Base-by-base conservation (phyloP, 2,888 invertebrate species). In the Drosophila atroscutellata region DNA sequence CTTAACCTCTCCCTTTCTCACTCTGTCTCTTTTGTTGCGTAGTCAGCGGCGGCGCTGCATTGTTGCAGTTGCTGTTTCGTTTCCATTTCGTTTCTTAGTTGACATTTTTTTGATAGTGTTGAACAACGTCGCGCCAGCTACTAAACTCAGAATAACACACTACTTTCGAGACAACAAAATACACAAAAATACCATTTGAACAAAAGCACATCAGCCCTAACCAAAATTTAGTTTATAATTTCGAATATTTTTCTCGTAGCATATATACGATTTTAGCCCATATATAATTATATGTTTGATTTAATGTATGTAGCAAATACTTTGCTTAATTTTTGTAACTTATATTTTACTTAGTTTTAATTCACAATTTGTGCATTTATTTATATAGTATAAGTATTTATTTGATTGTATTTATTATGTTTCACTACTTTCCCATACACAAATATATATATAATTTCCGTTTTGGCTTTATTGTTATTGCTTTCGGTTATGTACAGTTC, bases 351-450 rank as follows among this genome's bases (percentile, higher is more conserved):
- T 57, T 72, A 71, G 52, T 69, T 65, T 70, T 54, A 60, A 47
- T 30, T 72, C 80, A 77, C 7, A 42, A 58, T 77, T 75, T 83
- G 72, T 83, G 73, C 79, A 67, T 73, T 88, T 75, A 80, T 80
- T 83, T 77, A 69, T 75, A 24, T 24, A 15, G n/a, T 2, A 15
- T 15, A 24, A 8, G 57, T 30, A 66, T 45, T 71, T 45, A 45
- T 67, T 50, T 58, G 26, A 60, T 50, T 45, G 28, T 63, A 52
- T 42, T 70, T 61, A 62, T 59, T 68, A 61, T 30, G 34, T 30
- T 55, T 30, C 45, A n/a, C 59, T 24, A n/a, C 39, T 68, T 50
- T 24, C 20, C 26, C 54, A 55, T 42, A 39, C n/a, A 28, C 20
- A 49, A 47, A 28, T n/a, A 20, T 30, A 20, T 30, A 18, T 68